Conservation (phyloP, 2,888 invertebrate genomes). For the Dolomedes plantarius region DNA sequence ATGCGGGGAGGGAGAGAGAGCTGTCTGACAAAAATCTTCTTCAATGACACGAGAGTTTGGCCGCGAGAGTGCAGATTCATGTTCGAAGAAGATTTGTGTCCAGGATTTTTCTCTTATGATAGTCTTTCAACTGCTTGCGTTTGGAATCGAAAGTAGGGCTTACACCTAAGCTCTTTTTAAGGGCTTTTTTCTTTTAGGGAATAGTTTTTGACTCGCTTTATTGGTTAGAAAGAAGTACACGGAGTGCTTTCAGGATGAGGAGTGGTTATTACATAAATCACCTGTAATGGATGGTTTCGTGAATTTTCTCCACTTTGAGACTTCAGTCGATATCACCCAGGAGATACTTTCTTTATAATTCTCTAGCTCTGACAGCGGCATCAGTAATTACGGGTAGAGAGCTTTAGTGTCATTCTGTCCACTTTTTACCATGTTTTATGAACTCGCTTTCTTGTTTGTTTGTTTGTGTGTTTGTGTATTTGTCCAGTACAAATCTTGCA, state of each 20-base stretch:
- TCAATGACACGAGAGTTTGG: conserved; percentile 58
- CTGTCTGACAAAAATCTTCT: conserved; percentile 40
- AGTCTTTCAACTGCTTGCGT: conserved; percentile 52
- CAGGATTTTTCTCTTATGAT: conserved; percentile 49
- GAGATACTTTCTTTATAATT: no score
- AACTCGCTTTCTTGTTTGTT: no score
- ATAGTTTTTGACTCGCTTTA: background rate
- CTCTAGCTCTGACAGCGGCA: no score
- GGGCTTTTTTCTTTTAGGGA: background rate
- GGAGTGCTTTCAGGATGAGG: background rate
- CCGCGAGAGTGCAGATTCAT: conserved; percentile 68
- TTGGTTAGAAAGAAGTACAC: background rate
- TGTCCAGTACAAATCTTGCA: no score
- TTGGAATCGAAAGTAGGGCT: conserved; percentile 65
- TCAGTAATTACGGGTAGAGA: no score
- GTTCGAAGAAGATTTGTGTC: conserved; percentile 65
- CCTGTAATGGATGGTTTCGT: background rate
- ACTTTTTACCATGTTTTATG: no score
- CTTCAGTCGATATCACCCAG: background rate
- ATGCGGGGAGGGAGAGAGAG: background rate
- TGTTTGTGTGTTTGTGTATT: no score
- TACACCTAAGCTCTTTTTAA: conserved; percentile 64
- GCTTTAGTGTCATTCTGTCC: no score
- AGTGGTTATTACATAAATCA: conserved; percentile 8
- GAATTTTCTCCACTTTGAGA: background rate